phyloP scores from a whole-genome alignment of 2,888 invertebrate species.

The Geophilus truncorum region DNA sequence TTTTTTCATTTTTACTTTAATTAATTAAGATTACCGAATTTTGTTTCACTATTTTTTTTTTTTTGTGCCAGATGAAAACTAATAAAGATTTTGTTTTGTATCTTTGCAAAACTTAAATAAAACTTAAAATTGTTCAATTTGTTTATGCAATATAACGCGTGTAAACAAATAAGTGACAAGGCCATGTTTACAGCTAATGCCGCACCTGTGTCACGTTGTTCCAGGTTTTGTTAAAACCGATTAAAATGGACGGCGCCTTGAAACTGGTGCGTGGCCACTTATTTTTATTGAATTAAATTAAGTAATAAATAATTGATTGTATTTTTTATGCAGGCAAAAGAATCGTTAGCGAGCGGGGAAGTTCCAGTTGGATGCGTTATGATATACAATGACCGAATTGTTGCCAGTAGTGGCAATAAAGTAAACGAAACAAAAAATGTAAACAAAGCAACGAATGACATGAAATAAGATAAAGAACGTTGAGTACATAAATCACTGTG shows the following conservation, averaged over 20 bases:
- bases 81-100: no score
- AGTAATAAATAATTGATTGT: not conserved
- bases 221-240: not conserved
- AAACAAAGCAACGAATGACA: not conserved
- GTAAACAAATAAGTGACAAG: no score
- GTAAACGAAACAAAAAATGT: slow-evolving; percentile 88
- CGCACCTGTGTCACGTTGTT: not conserved
- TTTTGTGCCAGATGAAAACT: no score
- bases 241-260: slow-evolving; percentile 13
- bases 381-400: slow-evolving; percentile 61
- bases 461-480: not conserved
- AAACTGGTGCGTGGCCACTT: not conserved
- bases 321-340: slow-evolving; percentile 56
- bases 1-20: no score
- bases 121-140: no score
- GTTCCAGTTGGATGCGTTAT: slow-evolving; percentile 98
- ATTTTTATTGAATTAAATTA: not conserved
- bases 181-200: no score
- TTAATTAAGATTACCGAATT: no score
- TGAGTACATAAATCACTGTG: not conserved
- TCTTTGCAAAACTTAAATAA: no score
- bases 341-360: slow-evolving; percentile 74
- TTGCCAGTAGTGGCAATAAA: slow-evolving; percentile 79
- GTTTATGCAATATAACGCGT: no score
- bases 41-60: no score